These are phyloP conservation scores for Vandiemenella viatica DNA, from an alignment of 2,888 invertebrate genomes.

Conservation along the genomic window DNA sequence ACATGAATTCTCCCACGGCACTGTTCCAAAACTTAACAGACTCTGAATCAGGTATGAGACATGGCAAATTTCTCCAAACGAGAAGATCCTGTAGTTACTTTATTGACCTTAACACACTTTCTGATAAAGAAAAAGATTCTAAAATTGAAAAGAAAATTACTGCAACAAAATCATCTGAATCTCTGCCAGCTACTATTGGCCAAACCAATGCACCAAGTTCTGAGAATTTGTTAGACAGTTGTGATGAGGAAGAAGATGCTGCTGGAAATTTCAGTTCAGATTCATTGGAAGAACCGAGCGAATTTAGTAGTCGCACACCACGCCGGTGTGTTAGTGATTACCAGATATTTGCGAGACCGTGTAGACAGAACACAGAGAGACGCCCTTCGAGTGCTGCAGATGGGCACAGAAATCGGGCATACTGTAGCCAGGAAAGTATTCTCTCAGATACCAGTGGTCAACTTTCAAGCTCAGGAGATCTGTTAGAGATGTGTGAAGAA, in stretches of 20 bases:
- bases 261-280: conserved; percentile 65
- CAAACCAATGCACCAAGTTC: conserved; percentile 17
- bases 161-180: conserved; percentile 26
- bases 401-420: conserved; percentile 16
- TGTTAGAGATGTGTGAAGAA: conserved; percentile 24
- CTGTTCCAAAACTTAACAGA: conserved; percentile 13
- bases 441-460: conserved; percentile 21
- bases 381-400: conserved; percentile 9
- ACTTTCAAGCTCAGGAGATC: conserved; percentile 22
- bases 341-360: conserved; percentile 42
- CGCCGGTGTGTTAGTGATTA: conserved; percentile 62
- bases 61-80: conserved; percentile 27
- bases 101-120: conserved; percentile 36
- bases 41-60: conserved; percentile 13
- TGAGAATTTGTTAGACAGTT: conserved; percentile 21
- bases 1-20: conserved; percentile 23
- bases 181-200: conserved; percentile 26
- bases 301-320: conserved; percentile 31
- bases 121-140: conserved; percentile 7
- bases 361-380: conserved; percentile 23
- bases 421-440: conserved; percentile 26
- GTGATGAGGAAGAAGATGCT: conserved; percentile 30
- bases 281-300: conserved; percentile 54
- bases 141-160: conserved; percentile 13
- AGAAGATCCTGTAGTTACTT: conserved; percentile 50